Conservation (phyloP, 2,113 vertebrate genomes). For the Saguinus midas region DNA sequence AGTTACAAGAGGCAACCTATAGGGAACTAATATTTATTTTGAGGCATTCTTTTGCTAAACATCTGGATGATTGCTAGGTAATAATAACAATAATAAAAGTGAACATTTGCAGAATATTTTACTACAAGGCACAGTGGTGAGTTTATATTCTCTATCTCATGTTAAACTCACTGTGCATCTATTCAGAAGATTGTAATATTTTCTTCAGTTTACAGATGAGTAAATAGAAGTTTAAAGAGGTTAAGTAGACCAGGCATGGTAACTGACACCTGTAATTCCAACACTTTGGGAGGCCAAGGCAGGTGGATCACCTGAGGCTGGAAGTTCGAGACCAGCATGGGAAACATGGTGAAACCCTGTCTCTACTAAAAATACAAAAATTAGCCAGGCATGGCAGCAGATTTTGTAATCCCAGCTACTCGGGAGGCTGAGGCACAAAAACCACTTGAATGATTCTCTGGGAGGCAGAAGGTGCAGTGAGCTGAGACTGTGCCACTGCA, state of each 20-base stretch:
- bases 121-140: background rate
- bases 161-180: background rate
- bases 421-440: no score
- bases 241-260: background rate
- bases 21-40: background rate
- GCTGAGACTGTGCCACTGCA: no score
- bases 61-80: background rate
- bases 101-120: background rate
- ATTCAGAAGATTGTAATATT: background rate
- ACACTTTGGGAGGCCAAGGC: no score
- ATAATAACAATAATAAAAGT: background rate
- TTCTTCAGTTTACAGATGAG: background rate
- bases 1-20: background rate
- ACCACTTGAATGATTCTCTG: no score
- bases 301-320: no score
- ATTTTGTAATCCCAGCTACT: no score
- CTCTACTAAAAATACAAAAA: no score
- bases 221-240: background rate
- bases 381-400: background rate
- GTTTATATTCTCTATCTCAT: background rate
- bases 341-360: background rate
- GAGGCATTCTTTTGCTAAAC: conserved; percentile 23
- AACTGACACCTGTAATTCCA: no score
- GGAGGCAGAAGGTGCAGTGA: no score
- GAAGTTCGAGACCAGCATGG: no score